Evolutionary conservation across 2,113 vertebrate species (phyloP), one percentile per base, ranked within the genome.

Genomic region (Phyllostomus discolor): DNA sequence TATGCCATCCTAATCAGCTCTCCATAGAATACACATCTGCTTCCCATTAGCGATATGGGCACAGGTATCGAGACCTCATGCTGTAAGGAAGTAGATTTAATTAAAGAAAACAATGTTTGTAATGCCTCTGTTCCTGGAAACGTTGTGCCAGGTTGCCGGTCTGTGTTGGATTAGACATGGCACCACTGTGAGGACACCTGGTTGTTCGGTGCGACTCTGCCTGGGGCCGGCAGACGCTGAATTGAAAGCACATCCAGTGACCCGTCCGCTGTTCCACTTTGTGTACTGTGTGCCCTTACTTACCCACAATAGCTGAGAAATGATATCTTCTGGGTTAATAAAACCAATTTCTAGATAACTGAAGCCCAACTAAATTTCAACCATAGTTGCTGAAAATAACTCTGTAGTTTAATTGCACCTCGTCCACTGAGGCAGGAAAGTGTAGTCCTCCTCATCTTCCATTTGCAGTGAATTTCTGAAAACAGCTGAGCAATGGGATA

Each of bases 381-480:
- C 35, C 28, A 2, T n/a, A 48, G 10, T 87, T 82, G 81, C 16
- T 92, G 20, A 69, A 62, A 76, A 38, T 70, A 79, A 70, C 95
- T 87, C 19, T 59, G 46, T 91, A 69, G 50, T 92, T 62, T 43
- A 38, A 80, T 88, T 85, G 43, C 10, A 35, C 8, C 57, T 70
- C 22, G 35, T 87, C n/a, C 54, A 3, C 7, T 67, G 76, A 73
- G 50, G 66, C 64, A 59, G 35, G 78, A n/a, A 50, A 66, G 11
- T 70, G 72, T 62, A 28, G 28, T 70, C 87, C 43, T 57, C 50
- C 22, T 95, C 10, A 43, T 81, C 75, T 88, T 96, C 96, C 5
- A 7, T 93, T 76, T 72, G 38, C 43, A 64, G 38, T 24, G 46
- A 94, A 4, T 85, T 95, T 95, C 81, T 96, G 81, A 88, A 96